Evolutionary conservation across 2,888 invertebrate genomes (phyloP).

Genomic region (Deilephila elpenor): DNA sequence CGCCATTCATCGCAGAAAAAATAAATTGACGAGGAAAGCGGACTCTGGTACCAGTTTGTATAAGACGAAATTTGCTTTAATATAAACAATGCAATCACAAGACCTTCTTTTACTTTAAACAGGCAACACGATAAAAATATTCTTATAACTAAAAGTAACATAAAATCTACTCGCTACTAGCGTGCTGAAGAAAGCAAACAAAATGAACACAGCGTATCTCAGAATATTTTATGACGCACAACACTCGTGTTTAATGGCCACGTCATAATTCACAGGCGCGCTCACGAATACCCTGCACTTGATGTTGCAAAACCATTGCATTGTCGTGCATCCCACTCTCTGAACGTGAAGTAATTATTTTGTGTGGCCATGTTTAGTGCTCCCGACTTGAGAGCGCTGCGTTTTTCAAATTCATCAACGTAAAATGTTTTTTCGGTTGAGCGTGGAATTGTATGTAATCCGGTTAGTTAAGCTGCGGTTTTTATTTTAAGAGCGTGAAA

Average conservation of each 20-base stretch:
- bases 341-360: slow-evolving; percentile 51
- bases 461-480: neutral
- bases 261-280: slow-evolving; percentile 48
- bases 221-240: slow-evolving; percentile 5
- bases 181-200: neutral
- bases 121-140: no score
- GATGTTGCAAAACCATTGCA: slow-evolving; percentile 60
- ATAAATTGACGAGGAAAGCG: no score
- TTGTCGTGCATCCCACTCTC: slow-evolving; percentile 65
- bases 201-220: slow-evolving; percentile 7
- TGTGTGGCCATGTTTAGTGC: slow-evolving; percentile 30
- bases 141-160: neutral
- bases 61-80: no score
- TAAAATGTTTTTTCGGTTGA: slow-evolving; percentile 1
- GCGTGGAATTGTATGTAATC: slow-evolving; percentile 6
- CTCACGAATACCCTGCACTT: slow-evolving; percentile 57
- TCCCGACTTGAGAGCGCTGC: slow-evolving; percentile 41
- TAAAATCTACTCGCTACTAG: neutral
- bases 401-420: slow-evolving; percentile 27
- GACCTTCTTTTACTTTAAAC: no score
- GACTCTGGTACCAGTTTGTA: no score
- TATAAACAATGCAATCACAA: no score
- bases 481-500: neutral
- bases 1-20: no score
- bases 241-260: slow-evolving; percentile 43